Base-by-base conservation (phyloP, 2,888 invertebrate genomes). In the Branchellion lobata region DNA sequence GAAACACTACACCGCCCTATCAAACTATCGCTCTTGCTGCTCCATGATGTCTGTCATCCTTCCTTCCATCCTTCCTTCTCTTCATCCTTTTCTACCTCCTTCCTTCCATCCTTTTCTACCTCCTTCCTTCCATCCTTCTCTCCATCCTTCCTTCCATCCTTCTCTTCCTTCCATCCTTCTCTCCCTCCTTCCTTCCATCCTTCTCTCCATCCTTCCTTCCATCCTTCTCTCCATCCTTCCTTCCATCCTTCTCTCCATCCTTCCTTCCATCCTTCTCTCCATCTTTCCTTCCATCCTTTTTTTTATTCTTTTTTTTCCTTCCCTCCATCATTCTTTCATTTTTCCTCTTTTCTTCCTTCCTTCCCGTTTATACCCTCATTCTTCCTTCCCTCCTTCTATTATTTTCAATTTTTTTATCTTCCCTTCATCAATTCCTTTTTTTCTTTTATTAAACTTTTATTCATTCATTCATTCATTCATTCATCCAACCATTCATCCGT, bases 391-490 rank as follows among this genome's bases (percentile, higher is more conserved):
- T n/a, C n/a, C n/a, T n/a, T n/a, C n/a, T n/a, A n/a, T n/a, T n/a
- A n/a, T n/a, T n/a, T n/a, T 18, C n/a, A n/a, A 47, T 47, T 47
- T 18, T 14, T 47, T 47, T 47, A 47, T 47, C 47, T 18, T 18
- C 47, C 47, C 8, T 47, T 18, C 8, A 47, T 47, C 18, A 14
- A 47, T 47, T 47, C 47, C 8, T 47, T 18, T 18, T 14, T 47
- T 18, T 18, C 8, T 47, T 18, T 18, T 14, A 14, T 47, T 18
- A 47, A 14, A 47, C 18, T 57, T 24, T 57, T 57, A 57, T 24
- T 57, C 21, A 57, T 57, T 24, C n/a, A 57, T 57, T 57, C 61
- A 18, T 57, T n/a, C 61, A 57, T 57, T 57, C 24, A 57, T 57
- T 24, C 5, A 57, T 24, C 61, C 21, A 24, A 24, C 3, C 14